Evolutionary conservation across 2,797 vertebrate species (phyloP).

Genomic region (Lateolabrax maculatus): DNA sequence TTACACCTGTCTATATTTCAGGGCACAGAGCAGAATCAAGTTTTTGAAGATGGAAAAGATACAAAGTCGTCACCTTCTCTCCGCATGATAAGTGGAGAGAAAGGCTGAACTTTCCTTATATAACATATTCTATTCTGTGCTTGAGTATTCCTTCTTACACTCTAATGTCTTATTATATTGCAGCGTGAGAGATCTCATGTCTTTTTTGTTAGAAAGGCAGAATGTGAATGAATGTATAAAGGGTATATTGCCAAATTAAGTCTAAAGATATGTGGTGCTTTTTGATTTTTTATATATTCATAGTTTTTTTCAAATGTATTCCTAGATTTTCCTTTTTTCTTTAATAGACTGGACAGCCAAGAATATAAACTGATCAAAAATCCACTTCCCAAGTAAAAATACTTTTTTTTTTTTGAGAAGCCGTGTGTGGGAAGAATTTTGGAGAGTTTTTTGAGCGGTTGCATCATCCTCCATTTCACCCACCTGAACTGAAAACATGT

Average conservation of each 20-base stretch:
- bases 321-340: not conserved
- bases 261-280: not conserved
- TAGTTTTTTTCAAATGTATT: not conserved
- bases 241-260: not conserved
- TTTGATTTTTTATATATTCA: conserved; percentile 8
- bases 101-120: conserved; percentile 7
- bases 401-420: not conserved
- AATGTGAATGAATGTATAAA: conserved; percentile 3
- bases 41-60: not conserved
- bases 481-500: conserved; percentile 30
- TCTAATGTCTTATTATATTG: conserved; percentile 9
- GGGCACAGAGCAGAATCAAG: not conserved
- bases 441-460: conserved; percentile 32
- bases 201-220: not conserved
- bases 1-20: not conserved
- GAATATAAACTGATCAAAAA: conserved; percentile 18
- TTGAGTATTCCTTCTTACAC: not conserved
- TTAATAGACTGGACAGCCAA: not conserved
- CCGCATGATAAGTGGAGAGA: not conserved
- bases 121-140: not conserved
- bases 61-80: not conserved
- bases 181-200: not conserved
- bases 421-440: conserved; percentile 2
- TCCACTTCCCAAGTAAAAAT: conserved; percentile 1
- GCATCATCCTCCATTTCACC: conserved; percentile 46